Evolutionary conservation across 2,888 invertebrate species (phyloP).

Genomic region (Yponomeuta cagnagella): DNA sequence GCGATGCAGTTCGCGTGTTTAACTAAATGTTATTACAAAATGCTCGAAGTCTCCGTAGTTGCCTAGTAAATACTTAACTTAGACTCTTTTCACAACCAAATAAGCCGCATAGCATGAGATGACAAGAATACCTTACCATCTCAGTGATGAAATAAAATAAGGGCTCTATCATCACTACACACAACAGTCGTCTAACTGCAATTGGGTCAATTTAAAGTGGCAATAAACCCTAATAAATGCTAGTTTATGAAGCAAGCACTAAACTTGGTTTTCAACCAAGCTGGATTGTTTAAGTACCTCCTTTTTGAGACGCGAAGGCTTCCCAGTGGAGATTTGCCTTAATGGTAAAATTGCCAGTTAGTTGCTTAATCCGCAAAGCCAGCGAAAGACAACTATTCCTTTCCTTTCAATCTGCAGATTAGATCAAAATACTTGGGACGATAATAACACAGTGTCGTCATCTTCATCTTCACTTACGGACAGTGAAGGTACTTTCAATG

Average conservation of each 20-base stretch:
- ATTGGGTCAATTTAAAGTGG: neutral
- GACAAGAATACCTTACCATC: no score
- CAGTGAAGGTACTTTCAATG: no score
- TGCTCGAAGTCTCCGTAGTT: no score
- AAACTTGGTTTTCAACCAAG: neutral
- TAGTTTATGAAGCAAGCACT: neutral
- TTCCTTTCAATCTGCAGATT: neutral
- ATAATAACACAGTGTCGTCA: no score
- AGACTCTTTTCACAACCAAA: no score
- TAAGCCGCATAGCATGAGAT: no score
- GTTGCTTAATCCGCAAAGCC: neutral
- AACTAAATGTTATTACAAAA: no score
- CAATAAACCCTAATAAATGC: neutral
- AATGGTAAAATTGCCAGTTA: neutral
- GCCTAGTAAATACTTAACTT: no score
- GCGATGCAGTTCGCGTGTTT: no score
- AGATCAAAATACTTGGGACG: no score
- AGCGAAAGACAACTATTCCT: neutral
- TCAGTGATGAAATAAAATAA: neutral
- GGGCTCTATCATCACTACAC: neutral
- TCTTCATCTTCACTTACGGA: no score
- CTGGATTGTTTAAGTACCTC: neutral
- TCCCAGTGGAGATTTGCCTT: neutral
- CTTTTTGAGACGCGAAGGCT: neutral
- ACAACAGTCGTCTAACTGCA: neutral